Percentiles rank a stretch among this genome's conserved stretches.
These are phyloP conservation scores for Melanotaenia pygmaea DNA, from an alignment of 2,797 vertebrate species.

Conservation along the genomic window DNA sequence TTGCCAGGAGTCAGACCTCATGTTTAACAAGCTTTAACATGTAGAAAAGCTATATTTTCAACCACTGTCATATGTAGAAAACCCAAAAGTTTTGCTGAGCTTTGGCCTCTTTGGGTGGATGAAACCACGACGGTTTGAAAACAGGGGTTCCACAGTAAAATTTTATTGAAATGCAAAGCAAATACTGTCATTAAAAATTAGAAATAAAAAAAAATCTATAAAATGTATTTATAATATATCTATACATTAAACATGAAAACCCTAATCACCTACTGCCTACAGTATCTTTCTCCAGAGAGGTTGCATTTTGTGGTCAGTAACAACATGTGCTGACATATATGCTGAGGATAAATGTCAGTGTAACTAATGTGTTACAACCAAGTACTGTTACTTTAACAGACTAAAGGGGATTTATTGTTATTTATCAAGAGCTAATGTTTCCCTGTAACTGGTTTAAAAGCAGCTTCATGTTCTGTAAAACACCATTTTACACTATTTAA, in stretches of 20 bases:
- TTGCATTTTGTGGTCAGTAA: neutral
- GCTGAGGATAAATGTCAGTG: neutral
- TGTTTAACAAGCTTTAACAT: neutral
- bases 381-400: neutral
- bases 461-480: constrained; percentile 32
- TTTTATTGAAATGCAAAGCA: too few relatives aligned
- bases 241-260: neutral
- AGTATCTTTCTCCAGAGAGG: neutral
- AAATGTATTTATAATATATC: neutral
- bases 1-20: neutral
- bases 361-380: neutral
- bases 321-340: neutral
- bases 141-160: too few relatives aligned
- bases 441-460: constrained; percentile 26
- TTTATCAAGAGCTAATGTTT: constrained; percentile 8
- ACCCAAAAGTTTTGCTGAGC: too few relatives aligned
- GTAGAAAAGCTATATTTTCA: neutral
- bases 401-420: neutral
- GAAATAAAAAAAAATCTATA: neutral
- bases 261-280: too few relatives aligned
- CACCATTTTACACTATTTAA: constrained; percentile 36
- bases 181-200: neutral
- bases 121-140: too few relatives aligned
- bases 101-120: too few relatives aligned
- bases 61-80: neutral